A percentile compares a stretch with the other conserved stretches of the same genome.
Conservation (phyloP, 2,797 vertebrate genomes). For the Podargus strigoides region DNA sequence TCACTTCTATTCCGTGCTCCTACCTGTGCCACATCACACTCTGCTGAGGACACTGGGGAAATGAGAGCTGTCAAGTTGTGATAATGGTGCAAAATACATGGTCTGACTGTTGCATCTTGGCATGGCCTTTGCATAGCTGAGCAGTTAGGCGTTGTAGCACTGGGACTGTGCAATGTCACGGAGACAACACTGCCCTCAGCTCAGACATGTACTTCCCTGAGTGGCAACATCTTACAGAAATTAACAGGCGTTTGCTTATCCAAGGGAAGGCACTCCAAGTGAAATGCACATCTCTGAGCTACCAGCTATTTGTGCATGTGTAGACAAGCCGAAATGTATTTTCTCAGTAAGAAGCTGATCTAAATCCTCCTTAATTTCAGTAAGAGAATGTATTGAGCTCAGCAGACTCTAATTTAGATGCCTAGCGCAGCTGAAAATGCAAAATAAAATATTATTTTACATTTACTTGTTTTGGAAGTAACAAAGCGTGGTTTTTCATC, state of each 20-base stretch:
- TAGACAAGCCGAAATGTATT: neutral
- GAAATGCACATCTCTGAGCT: neutral
- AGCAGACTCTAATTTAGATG: neutral
- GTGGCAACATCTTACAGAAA: neutral
- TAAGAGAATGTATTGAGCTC: neutral
- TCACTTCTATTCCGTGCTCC: neutral
- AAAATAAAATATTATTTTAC: neutral
- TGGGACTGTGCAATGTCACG: neutral
- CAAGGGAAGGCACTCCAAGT: neutral
- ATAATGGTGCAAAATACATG: neutral
- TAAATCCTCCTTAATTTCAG: neutral
- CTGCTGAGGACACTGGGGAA: neutral
- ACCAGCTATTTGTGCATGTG: neutral
- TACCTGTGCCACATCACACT: neutral
- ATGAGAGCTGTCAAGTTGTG: neutral
- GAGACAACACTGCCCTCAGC: neutral
- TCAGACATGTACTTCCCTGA: neutral
- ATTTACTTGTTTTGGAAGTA: neutral
- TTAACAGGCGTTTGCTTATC: neutral
- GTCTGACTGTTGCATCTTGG: neutral
- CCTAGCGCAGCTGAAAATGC: neutral
- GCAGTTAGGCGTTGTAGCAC: rapidly evolving
- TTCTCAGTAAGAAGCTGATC: neutral
- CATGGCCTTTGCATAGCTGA: neutral
- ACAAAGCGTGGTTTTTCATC: neutral